Evolutionary conservation across 2,797 vertebrate species (phyloP).

Genomic region (Poecilia velifera): DNA sequence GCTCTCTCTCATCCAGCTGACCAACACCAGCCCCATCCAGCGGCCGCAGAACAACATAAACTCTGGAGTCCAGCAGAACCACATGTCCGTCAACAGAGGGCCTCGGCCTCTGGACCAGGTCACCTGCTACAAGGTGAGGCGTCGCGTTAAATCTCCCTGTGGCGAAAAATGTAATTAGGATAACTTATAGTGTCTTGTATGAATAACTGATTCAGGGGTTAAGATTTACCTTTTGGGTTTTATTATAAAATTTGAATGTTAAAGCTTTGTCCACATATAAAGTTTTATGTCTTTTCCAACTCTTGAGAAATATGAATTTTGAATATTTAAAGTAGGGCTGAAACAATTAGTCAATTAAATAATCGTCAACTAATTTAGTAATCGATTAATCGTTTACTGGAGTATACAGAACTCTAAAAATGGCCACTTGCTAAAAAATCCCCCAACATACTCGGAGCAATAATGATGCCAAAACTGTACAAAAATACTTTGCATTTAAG

Average conservation of each 20-base stretch:
- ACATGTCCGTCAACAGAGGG: slow-evolving; percentile 88
- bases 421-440: too few species aligned
- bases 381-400: too few species aligned
- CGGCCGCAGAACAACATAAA: slow-evolving; percentile 87
- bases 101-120: slow-evolving; percentile 96
- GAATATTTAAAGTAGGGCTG: too few species aligned
- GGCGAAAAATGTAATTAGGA: too few species aligned
- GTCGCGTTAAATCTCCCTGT: not conserved
- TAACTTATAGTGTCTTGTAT: not conserved
- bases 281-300: not conserved
- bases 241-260: not conserved
- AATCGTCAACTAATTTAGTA: too few species aligned
- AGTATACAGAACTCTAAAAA: too few species aligned
- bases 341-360: too few species aligned
- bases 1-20: slow-evolving; percentile 89
- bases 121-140: slow-evolving; percentile 96
- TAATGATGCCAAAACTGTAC: too few species aligned
- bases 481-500: too few species aligned
- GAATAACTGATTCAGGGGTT: not conserved
- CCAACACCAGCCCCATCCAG: slow-evolving; percentile 85
- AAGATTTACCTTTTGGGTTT: not conserved
- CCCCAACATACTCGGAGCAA: too few species aligned
- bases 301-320: not conserved
- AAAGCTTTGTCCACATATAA: not conserved
- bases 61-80: slow-evolving; percentile 67